Evolutionary conservation across 2,888 invertebrate species (phyloP).

Genomic region (Pammene fasciana): DNA sequence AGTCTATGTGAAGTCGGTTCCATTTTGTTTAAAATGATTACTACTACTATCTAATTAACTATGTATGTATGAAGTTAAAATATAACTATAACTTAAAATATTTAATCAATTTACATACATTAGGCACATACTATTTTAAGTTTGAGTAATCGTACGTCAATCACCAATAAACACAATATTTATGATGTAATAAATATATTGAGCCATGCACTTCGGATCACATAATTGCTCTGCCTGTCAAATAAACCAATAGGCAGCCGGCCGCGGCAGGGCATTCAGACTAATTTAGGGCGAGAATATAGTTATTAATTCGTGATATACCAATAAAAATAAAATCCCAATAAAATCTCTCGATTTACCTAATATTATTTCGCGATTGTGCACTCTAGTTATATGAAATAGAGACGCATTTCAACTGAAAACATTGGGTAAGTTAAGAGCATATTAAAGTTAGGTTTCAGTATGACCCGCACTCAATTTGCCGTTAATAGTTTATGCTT

Average conservation of each 20-base stretch:
- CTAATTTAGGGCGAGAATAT: slow-evolving; percentile 7
- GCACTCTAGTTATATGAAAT: background rate
- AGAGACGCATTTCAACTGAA: background rate
- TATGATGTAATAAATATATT: background rate
- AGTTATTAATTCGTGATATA: slow-evolving; percentile 18
- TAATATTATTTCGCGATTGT: background rate
- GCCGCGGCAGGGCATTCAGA: background rate
- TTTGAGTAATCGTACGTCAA: background rate
- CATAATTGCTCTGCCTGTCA: background rate
- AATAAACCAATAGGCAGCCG: background rate
- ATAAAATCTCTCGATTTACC: background rate
- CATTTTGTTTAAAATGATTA: no score
- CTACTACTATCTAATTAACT: no score
- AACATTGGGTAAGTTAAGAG: background rate
- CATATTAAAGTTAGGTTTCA: background rate
- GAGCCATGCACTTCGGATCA: background rate
- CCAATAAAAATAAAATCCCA: background rate
- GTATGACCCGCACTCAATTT: slow-evolving; percentile 12
- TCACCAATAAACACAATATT: background rate
- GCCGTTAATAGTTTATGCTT: slow-evolving; percentile 19
- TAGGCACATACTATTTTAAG: background rate
- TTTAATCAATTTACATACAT: no score
- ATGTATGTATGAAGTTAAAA: no score
- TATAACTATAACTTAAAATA: no score
- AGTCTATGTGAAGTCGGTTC: no score